Conservation (phyloP, 2,888 invertebrate genomes). For the Agriopis marginaria region DNA sequence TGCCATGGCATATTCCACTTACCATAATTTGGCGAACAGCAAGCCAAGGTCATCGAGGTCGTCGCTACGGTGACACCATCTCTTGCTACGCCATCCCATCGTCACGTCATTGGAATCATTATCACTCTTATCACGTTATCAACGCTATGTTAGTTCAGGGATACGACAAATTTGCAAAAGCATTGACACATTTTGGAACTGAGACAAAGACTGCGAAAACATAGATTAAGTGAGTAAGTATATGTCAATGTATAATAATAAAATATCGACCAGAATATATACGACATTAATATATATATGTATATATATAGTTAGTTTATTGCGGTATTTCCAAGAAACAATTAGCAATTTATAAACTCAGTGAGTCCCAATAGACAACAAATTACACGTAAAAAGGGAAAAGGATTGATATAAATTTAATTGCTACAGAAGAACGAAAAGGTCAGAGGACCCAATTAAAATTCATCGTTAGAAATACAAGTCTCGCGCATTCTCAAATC, state of each 20-base stretch:
- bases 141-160: constrained; percentile 23
- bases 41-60: constrained; percentile 67
- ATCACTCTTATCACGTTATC: constrained; percentile 43
- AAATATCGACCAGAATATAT: not conserved
- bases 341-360: constrained; percentile 19
- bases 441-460: constrained; percentile 36
- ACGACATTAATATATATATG: not conserved
- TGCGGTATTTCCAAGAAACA: constrained; percentile 12
- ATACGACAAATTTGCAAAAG: constrained; percentile 18
- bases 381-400: constrained; percentile 29
- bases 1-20: constrained; percentile 55
- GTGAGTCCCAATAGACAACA: constrained; percentile 28
- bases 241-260: not conserved
- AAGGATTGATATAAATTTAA: constrained; percentile 31
- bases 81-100: constrained; percentile 60
- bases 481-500: constrained; percentile 29
- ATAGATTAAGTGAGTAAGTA: not conserved
- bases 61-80: constrained; percentile 57
- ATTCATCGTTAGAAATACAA: constrained; percentile 39
- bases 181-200: constrained; percentile 25
- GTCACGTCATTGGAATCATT: constrained; percentile 44
- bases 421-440: constrained; percentile 33
- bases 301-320: too few species aligned
- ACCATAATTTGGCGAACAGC: constrained; percentile 58
- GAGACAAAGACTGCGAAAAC: constrained; percentile 3